Base-by-base conservation (phyloP, 2,888 invertebrate genomes). In the Conchocele bisecta region DNA sequence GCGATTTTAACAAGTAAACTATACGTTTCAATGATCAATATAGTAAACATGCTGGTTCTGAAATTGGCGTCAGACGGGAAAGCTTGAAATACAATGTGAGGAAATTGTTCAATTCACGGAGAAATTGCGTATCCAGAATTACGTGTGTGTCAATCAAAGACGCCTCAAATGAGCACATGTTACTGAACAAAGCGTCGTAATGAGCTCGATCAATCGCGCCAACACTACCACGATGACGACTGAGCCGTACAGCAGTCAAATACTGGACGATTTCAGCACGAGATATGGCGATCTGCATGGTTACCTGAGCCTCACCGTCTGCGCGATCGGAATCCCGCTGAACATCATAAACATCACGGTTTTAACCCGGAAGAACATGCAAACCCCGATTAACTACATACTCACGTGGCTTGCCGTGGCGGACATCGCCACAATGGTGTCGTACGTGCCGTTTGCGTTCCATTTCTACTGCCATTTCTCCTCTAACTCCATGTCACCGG, bases 271-370 rank as follows among this genome's bases (percentile, higher is more conserved):
- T 1, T 71, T 83, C 15, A 81, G 78, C 46, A 29, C 48, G 1
- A 64, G 72, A 64, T 89, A 88, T 58, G 80, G 83, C 11, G 54
- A 72, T 24, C 90, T 95, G 67, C 98, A 98, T 89, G 97, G 97
- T 31, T 96, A 96, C 91, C 93, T 96, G 57, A 96, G 96, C 72
- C 92, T 97, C 37, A 92, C 95, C 41, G 96, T 98, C 70, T 98
- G 98, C 91, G 93, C 96, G 56, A 95, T 97, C 87, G 98, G 98
- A 48, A 96, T 96, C 33, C 94, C 97, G 35, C 96, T 97, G 69
- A 98, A 98, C 91, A 93, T 95, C 17, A 93, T 98, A 83, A 98
- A 98, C 92, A 96, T 98, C 71, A 96, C 97, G 4, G 93, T 98
- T 59, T 95, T 97, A 4, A 88, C 89, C 0, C 94, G 96, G 17